A percentile compares a stretch with the other conserved stretches of the same genome.
Conservation (phyloP, 1,140 invertebrate genomes). For the Pollicipes pollicipes region DNA sequence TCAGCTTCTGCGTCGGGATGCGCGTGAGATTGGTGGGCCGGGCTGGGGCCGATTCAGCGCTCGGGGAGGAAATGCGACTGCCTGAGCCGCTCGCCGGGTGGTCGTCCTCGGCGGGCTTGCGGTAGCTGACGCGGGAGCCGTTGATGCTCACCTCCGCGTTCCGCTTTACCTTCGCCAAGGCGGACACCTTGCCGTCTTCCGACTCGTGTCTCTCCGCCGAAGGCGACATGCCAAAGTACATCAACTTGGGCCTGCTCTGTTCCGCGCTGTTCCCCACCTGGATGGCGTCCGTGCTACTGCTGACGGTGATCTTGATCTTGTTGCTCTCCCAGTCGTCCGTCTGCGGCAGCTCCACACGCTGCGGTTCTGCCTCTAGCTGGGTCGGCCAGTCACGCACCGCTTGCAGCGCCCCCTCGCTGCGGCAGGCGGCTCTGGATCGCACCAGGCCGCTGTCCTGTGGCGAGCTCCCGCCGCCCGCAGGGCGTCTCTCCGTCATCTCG, state of each 20-base stretch:
- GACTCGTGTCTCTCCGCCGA: neutral
- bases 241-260: neutral
- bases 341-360: neutral
- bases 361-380: neutral
- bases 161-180: neutral
- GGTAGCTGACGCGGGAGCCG: neutral
- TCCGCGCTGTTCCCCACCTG: neutral
- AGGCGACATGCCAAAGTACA: neutral
- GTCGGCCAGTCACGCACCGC: neutral
- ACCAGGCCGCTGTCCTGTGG: too few relatives aligned
- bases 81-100: neutral
- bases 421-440: too few relatives aligned
- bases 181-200: neutral
- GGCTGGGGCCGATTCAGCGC: neutral
- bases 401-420: too few relatives aligned
- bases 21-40: neutral
- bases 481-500: too few relatives aligned
- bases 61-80: neutral
- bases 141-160: neutral
- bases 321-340: neutral
- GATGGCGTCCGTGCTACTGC: neutral
- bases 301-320: neutral
- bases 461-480: too few relatives aligned
- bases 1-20: neutral
- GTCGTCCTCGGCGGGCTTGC: neutral